Evolutionary conservation across 2,888 invertebrate species (phyloP).

Genomic region (Parnassius orleans): DNA sequence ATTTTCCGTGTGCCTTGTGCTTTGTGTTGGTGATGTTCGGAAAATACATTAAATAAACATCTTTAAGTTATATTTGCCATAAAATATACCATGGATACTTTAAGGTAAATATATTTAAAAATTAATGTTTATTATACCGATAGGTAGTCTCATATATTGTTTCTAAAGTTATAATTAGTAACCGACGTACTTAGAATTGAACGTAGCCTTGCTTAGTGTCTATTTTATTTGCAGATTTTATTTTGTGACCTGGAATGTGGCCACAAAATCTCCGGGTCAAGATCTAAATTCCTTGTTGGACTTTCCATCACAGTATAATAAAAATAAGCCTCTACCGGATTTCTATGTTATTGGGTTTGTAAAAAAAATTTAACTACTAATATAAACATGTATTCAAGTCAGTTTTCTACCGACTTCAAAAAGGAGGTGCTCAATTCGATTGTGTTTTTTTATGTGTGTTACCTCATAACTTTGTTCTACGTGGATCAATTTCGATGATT

Average conservation of each 20-base stretch:
- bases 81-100: constrained; percentile 48
- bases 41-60: constrained; percentile 8
- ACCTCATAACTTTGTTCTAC: too few relatives aligned
- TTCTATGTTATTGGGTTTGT: constrained; percentile 91
- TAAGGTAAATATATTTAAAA: constrained; percentile 42
- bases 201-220: constrained; percentile 2
- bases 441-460: too few relatives aligned
- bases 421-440: too few relatives aligned
- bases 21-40: background rate
- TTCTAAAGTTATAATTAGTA: background rate
- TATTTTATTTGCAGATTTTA: constrained; percentile 82
- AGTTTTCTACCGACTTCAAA: too few relatives aligned
- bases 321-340: constrained; percentile 86
- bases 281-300: constrained; percentile 87
- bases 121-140: too few relatives aligned
- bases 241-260: constrained; percentile 95
- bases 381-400: too few relatives aligned
- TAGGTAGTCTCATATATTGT: too few relatives aligned
- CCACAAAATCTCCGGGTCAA: constrained; percentile 87
- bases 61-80: constrained; percentile 8
- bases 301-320: constrained; percentile 82
- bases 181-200: background rate
- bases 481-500: too few relatives aligned
- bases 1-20: background rate
- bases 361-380: background rate